phyloP scores from a whole-genome alignment of 2,113 vertebrate species.

The Anser brachyrhynchus region DNA sequence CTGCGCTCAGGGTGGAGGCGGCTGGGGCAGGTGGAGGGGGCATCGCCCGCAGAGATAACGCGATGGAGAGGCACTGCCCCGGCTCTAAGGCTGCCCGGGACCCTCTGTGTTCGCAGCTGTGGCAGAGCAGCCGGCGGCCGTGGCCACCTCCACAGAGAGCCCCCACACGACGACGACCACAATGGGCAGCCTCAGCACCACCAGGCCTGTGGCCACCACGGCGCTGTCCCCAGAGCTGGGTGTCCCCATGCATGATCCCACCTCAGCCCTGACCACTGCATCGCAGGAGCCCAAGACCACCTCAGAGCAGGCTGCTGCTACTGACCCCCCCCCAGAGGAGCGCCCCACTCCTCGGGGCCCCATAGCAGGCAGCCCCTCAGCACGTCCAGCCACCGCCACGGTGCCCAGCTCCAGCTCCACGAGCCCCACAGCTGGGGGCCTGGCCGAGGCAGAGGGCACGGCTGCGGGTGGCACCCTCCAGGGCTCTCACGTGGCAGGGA shows the following conservation, averaged over 20 bases:
- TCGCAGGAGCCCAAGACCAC: fast-evolving
- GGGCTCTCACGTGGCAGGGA: fast-evolving
- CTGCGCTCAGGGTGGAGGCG: too few relatives aligned
- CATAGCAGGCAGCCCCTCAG: fast-evolving
- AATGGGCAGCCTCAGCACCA: background rate
- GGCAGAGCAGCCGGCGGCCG: fast-evolving
- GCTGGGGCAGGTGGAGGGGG: background rate
- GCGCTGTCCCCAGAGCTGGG: fast-evolving
- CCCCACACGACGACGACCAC: fast-evolving
- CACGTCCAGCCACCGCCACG: fast-evolving
- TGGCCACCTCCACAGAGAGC: fast-evolving
- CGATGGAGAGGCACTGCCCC: fast-evolving
- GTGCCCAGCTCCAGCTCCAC: fast-evolving
- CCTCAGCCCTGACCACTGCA: background rate
- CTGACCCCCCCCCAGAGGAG: fast-evolving
- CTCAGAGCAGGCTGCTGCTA: background rate
- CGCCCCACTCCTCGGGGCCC: fast-evolving
- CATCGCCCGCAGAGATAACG: background rate
- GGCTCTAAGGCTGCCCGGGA: fast-evolving
- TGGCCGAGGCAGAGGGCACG: fast-evolving
- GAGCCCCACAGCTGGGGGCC: background rate
- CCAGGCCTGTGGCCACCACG: fast-evolving
- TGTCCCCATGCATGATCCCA: fast-evolving
- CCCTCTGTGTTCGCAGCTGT: background rate
- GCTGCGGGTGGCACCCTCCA: fast-evolving